Evolutionary conservation across 1,140 invertebrate species (phyloP), one percentile per base, ranked within the genome.

Genomic region (Trigoniulus corallinus): DNA sequence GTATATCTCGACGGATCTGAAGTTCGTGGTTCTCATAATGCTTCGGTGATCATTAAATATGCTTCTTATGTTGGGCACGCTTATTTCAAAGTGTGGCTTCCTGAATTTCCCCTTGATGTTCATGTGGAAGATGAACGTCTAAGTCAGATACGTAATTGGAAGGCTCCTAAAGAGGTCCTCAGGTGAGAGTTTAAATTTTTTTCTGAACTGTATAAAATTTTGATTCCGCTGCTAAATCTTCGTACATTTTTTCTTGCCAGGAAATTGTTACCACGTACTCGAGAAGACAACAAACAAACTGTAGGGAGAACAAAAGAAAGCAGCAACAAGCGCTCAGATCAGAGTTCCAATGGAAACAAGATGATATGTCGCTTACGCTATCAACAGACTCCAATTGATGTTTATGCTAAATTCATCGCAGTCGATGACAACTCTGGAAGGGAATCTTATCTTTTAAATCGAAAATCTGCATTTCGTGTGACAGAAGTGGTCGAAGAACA

Each of bases 1-100:
- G 88, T 97, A 2, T 97, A 95, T 68, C 81, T 97, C 4, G 92
- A 97, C 67, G 93, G 93, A 0, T 91, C 88, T 15, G 93, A 98
- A 70, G 86, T 89, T 34, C 75, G 88, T 0, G 92, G 92, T 3
- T 92, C 88, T 0, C 85, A 87, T 13, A 96, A 96, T 65, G 91
- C 91, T 1, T 88, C 87, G 1, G 80, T 97, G 15, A 76, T 92
- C 10, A 88, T 94, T 4, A 91, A 91, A 66, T 96, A 94, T 62
- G 89, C 88, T 4, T 85, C 85, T 0, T 88, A 91, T 62, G 85
- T 82, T 4, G 86, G 88, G 4, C 64, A 86, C 39, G 84, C 88
- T 0, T 74, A 80, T 53, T 89, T 97, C 63, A 86, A 82, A 7
- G 89, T 97, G 0, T 98, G 93, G 93, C 92, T 94, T 78, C 92